Evolutionary conservation across 1,140 invertebrate species (phyloP).

Genomic region (Ostrea edulis): DNA sequence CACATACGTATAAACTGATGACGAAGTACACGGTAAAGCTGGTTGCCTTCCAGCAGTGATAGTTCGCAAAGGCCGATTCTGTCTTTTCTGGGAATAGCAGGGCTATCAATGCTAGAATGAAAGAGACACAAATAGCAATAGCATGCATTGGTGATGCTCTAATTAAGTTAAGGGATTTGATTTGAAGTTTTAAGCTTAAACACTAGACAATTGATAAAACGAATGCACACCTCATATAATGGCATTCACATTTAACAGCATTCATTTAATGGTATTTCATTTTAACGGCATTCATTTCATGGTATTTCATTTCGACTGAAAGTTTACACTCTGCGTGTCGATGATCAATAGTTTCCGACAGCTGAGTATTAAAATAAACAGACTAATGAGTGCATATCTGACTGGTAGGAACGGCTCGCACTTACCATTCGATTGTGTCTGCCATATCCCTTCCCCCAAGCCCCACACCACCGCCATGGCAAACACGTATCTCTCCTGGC

Average conservation of each 20-base stretch:
- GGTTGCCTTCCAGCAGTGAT: constrained; percentile 68
- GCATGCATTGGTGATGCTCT: too few relatives aligned
- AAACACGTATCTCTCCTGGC: background rate
- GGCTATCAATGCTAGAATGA: constrained; percentile 69
- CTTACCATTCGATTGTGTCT: constrained; percentile 20
- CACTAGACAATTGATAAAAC: background rate
- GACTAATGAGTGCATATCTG: too few relatives aligned
- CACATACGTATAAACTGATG: constrained; percentile 67
- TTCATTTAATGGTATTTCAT: too few relatives aligned
- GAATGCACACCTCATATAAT: background rate
- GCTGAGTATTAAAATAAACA: too few relatives aligned
- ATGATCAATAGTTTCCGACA: too few relatives aligned
- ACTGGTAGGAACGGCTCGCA: background rate
- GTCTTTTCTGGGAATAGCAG: constrained; percentile 64
- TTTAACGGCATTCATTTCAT: background rate
- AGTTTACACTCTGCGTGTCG: too few relatives aligned
- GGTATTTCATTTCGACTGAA: background rate
- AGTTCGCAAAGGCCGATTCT: constrained; percentile 70
- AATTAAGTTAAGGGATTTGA: too few relatives aligned
- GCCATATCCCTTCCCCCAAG: constrained; percentile 2
- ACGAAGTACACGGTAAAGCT: constrained; percentile 69
- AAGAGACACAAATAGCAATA: background rate
- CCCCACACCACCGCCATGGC: constrained; percentile 7
- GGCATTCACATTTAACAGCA: background rate
- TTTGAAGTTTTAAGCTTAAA: too few relatives aligned